Evolutionary conservation across 2,797 vertebrate genomes (phyloP).

Genomic region (Gastrophryne carolinensis): DNA sequence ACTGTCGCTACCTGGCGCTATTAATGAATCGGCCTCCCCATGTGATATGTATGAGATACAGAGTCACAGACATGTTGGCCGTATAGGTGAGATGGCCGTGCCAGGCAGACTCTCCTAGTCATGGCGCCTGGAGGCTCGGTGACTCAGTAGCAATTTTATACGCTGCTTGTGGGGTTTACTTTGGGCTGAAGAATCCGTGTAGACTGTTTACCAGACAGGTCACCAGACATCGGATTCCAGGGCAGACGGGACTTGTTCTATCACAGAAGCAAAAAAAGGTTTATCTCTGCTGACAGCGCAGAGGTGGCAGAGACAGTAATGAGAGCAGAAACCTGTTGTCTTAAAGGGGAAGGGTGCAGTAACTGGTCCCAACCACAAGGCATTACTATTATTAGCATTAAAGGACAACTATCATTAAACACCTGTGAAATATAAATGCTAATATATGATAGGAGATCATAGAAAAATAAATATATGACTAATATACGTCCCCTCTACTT

Average conservation of each 20-base stretch:
- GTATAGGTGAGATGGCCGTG: neutral
- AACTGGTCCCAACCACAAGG: no score
- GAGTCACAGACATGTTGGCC: no score
- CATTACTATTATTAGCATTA: no score
- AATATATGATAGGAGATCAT: no score
- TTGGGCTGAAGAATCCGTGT: constrained; percentile 4
- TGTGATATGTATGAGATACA: no score
- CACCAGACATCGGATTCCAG: neutral
- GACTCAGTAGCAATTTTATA: constrained; percentile 9
- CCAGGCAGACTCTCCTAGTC: constrained; percentile 2
- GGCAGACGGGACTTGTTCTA: constrained; percentile 5
- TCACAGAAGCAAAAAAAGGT: neutral
- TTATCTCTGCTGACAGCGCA: neutral
- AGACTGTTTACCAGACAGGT: constrained; percentile 11
- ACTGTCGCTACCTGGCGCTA: no score
- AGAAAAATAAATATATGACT: no score
- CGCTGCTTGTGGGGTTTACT: neutral
- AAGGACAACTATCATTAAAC: no score
- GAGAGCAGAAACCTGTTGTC: neutral
- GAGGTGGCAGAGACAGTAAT: neutral
- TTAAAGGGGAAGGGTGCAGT: neutral
- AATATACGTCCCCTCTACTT: no score
- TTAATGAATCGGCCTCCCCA: no score
- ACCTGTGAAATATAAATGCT: no score
- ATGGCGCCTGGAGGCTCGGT: constrained; percentile 18